Evolutionary conservation across 2,113 vertebrate genomes (phyloP).

Genomic region (Scopus umbretta): DNA sequence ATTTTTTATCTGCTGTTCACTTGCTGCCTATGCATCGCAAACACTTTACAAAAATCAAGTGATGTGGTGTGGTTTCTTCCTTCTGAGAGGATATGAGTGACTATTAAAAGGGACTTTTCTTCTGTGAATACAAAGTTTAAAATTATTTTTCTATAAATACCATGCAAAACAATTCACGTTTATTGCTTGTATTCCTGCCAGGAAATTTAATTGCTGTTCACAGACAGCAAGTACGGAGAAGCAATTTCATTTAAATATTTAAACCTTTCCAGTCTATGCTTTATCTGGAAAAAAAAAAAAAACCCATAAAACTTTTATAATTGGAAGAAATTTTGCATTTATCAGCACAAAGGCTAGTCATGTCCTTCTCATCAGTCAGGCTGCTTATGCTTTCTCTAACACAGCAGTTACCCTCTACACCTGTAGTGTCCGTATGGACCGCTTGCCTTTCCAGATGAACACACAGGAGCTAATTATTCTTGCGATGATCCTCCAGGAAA

Average conservation of each 20-base stretch:
- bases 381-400: not conserved
- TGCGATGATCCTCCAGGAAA: not conserved
- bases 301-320: not conserved
- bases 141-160: conserved; percentile 24
- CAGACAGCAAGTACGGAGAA: not conserved
- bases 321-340: not conserved
- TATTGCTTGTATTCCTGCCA: not conserved
- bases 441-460: conserved; percentile 16
- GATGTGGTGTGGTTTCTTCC: not conserved
- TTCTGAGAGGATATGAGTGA: not conserved
- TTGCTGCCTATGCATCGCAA: not conserved
- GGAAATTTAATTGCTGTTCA: conserved; percentile 20
- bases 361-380: not conserved
- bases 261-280: not conserved
- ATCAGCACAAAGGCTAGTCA: not conserved
- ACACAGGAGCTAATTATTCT: conserved; percentile 25
- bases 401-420: conserved; percentile 12
- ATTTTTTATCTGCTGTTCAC: not conserved
- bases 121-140: not conserved
- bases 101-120: not conserved
- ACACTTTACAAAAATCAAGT: not conserved
- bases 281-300: not conserved
- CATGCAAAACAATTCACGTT: not conserved
- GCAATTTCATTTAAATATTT: conserved; percentile 8
- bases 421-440: conserved; percentile 27